Base-by-base conservation (phyloP, 2,113 vertebrate genomes). In the Glaucidium brasilianum region DNA sequence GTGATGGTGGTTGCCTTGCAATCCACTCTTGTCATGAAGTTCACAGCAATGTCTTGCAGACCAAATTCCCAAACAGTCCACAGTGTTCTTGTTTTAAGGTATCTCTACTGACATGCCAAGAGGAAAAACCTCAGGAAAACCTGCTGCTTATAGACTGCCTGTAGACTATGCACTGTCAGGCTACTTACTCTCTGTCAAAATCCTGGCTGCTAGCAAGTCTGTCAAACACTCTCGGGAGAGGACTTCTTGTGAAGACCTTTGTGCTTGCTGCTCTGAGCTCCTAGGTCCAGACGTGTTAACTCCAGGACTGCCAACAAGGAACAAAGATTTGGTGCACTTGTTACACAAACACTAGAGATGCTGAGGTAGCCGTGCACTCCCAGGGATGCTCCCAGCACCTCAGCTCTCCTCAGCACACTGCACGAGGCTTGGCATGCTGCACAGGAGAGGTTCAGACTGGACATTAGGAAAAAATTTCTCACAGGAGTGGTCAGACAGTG, bases 291-390 rank as follows among this genome's bases (percentile, higher is more conserved):
- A 20, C 2, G 8, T 5, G 0, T 37, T 41, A 58, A 41, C 41
- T 32, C 55, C 23, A 14, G 39, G 6, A 41, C 16, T 4, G 35
- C 6, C 10, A 41, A 22, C 0, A 0, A 45, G 5, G 4, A 37
- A 39, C n/a, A 25, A 58, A 32, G 12, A 26, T 19, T 11, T 37
- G 22, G 9, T 20, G 16, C 11, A 12, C 21, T 39, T 8, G 34
- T 22, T 13, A 13, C 26, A 7, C 5, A 41, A 35, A 14, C 12
- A 39, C 18, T 15, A 15, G 35, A 34, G 50, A 66, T 2, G 4
- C 16, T 10, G 39, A 56, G 11, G 45, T 21, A 30, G 21, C 3
- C 4, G 5, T 32, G 50, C 10, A 26, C 29, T 50, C 22, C 17
- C 21, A 5, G 4, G 21, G 35, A 15, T 26, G 67, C 25, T 37